Conservation (phyloP, 2,113 vertebrate species). For the Sylvietta virens region DNA sequence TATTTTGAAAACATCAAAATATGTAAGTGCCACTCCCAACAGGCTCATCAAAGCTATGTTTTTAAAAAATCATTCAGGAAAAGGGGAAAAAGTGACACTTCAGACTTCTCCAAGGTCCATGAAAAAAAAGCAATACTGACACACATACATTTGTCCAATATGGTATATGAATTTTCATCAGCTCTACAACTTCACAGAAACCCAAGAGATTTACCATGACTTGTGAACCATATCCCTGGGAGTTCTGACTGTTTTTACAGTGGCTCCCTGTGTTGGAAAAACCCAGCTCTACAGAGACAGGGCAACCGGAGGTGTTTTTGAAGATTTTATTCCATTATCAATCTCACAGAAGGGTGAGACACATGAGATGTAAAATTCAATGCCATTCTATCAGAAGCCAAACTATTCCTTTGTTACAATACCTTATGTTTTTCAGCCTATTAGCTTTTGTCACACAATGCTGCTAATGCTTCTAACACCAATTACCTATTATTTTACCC, state of each 20-base stretch:
- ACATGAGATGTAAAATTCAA: not conserved
- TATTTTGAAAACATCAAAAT: not conserved
- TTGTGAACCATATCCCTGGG: not conserved
- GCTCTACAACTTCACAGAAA: not conserved
- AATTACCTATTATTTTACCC: not conserved
- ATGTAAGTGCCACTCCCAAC: rapidly evolving
- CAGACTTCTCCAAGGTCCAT: not conserved
- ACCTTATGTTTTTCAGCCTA: not conserved
- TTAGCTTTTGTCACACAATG: not conserved
- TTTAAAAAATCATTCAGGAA: not conserved
- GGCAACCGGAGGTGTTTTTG: not conserved
- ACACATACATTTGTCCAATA: not conserved
- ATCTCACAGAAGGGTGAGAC: not conserved
- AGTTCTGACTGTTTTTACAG: not conserved
- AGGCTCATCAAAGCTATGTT: not conserved
- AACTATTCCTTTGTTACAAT: not conserved
- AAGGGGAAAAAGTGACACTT: not conserved
- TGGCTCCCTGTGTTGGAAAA: not conserved
- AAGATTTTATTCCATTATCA: not conserved
- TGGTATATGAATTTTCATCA: not conserved
- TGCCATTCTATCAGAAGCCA: not conserved
- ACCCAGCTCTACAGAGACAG: not conserved
- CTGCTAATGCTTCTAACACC: not conserved
- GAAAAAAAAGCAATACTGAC: not conserved
- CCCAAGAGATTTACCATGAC: rapidly evolving